Conservation (phyloP, 2,797 vertebrate species). For the Tokudaia tokunoshimensis region DNA sequence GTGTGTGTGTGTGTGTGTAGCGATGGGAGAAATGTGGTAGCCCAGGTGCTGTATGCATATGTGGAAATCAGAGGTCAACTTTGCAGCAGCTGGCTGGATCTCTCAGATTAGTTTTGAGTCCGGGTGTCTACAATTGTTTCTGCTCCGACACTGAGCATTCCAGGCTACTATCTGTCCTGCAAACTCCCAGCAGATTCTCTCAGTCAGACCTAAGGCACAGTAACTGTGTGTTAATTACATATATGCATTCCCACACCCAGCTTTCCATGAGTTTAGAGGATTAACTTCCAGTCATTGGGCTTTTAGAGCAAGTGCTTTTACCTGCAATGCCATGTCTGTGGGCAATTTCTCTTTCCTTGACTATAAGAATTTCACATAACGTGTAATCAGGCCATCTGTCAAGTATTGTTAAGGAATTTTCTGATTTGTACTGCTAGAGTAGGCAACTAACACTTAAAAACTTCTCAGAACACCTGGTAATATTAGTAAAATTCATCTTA, state of each 20-base stretch:
- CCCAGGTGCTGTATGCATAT: too few species aligned
- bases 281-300: not conserved
- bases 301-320: not conserved
- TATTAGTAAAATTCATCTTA: not conserved
- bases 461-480: not conserved
- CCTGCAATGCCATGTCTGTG: not conserved
- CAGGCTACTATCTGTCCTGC: not conserved
- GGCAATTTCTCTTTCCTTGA: not conserved
- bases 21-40: accelerated
- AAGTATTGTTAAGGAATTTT: not conserved
- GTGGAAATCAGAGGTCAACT: not conserved
- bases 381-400: not conserved
- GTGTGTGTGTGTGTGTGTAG: not conserved
- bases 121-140: not conserved
- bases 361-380: not conserved
- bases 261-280: not conserved
- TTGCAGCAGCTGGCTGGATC: not conserved
- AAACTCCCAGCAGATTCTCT: too few species aligned
- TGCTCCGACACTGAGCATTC: not conserved
- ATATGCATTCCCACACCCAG: not conserved
- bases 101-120: not conserved
- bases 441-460: not conserved
- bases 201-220: too few species aligned
- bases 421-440: not conserved
- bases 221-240: not conserved